Conservation (phyloP, 2,113 vertebrate species). For the Phoenicopterus ruber region DNA sequence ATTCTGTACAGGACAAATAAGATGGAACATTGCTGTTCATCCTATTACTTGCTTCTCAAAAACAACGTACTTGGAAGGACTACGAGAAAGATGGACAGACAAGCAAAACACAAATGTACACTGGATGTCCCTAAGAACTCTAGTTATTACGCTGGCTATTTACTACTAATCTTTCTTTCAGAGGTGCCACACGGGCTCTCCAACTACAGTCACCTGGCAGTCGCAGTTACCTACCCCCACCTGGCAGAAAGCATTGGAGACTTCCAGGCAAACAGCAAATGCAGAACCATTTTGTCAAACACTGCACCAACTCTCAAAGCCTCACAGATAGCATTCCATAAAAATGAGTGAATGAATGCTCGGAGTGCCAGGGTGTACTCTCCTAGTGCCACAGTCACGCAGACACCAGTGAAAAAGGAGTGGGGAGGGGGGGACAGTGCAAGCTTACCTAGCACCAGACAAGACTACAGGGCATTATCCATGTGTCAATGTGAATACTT, state of each 20-base stretch:
- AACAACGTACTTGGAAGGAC: not conserved
- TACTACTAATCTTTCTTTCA: not conserved
- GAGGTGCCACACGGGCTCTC: not conserved
- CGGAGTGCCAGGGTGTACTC: not conserved
- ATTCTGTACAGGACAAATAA: not conserved
- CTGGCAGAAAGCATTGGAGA: not conserved
- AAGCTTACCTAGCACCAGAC: not conserved
- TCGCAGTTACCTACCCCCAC: too few species aligned
- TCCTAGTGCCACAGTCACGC: not conserved
- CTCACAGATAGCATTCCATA: rapidly evolving
- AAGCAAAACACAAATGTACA: not conserved
- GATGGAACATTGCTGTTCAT: not conserved
- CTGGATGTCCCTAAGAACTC: not conserved
- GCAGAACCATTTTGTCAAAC: not conserved
- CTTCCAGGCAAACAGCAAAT: not conserved
- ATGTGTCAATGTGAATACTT: not conserved
- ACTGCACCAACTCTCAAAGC: not conserved
- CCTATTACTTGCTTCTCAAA: not conserved
- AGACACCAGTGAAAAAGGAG: not conserved
- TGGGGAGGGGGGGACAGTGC: not conserved
- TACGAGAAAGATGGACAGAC: not conserved
- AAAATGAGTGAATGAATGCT: not conserved
- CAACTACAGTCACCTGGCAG: not conserved
- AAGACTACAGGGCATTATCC: not conserved
- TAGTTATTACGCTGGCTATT: not conserved